Evolutionary conservation across 35 echinoderm and acorn worm genomes (phyloP), one percentile per base, ranked within the genome.

Genomic region (Ptychodera flava): DNA sequence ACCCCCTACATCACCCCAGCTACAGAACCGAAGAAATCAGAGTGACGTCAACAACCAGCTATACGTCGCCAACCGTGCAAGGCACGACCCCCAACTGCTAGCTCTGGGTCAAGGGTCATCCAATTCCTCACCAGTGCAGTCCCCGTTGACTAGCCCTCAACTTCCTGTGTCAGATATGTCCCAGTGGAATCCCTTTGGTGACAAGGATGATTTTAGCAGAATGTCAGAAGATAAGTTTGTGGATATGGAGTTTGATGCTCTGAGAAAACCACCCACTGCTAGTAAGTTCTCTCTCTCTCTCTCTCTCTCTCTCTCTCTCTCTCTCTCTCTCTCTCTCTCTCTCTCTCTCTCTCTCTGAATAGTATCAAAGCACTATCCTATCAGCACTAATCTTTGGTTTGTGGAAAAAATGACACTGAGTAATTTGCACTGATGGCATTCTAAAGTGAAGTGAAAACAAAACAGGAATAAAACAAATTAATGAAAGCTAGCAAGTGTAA

Each of bases 181-280:
- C 1, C 34, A 16, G 37, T 37, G 82, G 45, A 94, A 91, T 35
- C 93, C 89, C 12, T 94, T 91, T 82, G 64, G 33, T 32, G 78
- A 82, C 35, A 76, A 86, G 10, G 93, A 90, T n/a, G 92, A 90
- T 34, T 86, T 86, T 32, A 37, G 45, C 33, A 34, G 31, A 16
- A 45, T 93, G 34, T 78, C 81, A 0, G 89, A 90, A 2, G 93
- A 94, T 38, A 89, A 90, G 33, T 82, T 86, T 35, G 89, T 94
- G 34, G 93, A 94, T 86, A 90, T 86, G 85, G 93, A 94, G 82
- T 94, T 94, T 94, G 93, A 94, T 82, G 86, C 38, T 33, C 82
- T 94, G 14, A 85, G 89, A 38, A 87, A 94, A 85, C 76, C 88
- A 35, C 85, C 89, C 2, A 84, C 85, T n/a, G n/a, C n/a, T 33